These are phyloP conservation scores for Lepidotrigona ventralis DNA, from an alignment of 1,140 invertebrate genomes.

Conservation along the genomic window DNA sequence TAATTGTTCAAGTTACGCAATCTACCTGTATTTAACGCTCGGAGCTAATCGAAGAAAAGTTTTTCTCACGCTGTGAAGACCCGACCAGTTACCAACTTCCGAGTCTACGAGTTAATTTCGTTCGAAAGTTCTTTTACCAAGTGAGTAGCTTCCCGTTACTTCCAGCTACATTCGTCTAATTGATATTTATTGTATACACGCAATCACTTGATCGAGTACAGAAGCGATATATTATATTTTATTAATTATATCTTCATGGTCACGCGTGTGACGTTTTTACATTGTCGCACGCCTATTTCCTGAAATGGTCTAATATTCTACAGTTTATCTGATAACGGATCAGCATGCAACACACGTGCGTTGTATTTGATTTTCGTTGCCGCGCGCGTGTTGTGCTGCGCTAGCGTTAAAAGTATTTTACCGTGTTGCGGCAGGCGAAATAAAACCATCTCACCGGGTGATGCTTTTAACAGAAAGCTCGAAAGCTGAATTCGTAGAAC, in stretches of 20 bases:
- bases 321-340: background rate
- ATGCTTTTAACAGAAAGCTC: background rate
- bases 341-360: rapidly evolving
- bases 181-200: background rate
- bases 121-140: constrained; percentile 29
- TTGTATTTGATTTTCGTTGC: no score
- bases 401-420: background rate
- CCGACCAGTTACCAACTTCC: constrained; percentile 1
- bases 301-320: background rate
- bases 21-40: constrained; percentile 22
- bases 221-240: background rate
- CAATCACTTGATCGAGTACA: background rate
- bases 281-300: background rate
- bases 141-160: background rate
- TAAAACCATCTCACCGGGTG: background rate
- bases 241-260: background rate
- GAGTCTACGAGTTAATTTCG: constrained; percentile 27
- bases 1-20: constrained; percentile 26
- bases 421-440: no score
- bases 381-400: background rate
- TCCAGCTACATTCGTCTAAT: background rate
- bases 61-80: constrained; percentile 4
- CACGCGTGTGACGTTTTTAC: background rate
- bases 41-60: constrained; percentile 27
- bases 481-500: background rate